Percentiles rank a stretch among this genome's conserved stretches.
Evolutionary conservation across 2,113 vertebrate species (phyloP).

Genomic region (Bubo scandiacus): DNA sequence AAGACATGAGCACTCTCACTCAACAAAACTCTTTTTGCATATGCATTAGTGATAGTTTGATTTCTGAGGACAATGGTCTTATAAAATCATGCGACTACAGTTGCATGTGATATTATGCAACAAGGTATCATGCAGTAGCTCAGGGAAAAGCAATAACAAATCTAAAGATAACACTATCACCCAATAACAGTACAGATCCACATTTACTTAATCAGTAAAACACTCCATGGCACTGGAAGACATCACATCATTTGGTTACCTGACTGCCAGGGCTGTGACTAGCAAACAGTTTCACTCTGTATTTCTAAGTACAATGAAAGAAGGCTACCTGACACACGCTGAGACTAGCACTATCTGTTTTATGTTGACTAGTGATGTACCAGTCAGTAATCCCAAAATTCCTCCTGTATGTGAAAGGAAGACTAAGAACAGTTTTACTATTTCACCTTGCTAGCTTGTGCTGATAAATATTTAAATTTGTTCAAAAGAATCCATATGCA

Average conservation of each 20-base stretch:
- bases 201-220: conserved; percentile 29
- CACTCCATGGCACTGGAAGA: not conserved
- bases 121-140: conserved; percentile 13
- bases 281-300: not conserved
- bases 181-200: not conserved
- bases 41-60: not conserved
- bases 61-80: not conserved
- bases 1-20: not conserved
- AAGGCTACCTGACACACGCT: not conserved
- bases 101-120: not conserved
- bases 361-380: not conserved
- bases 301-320: not conserved
- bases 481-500: not conserved
- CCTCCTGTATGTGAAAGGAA: not conserved
- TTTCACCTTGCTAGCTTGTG: not conserved
- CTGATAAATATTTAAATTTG: not conserved
- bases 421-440: not conserved
- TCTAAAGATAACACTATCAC: conserved; percentile 4
- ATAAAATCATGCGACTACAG: not conserved
- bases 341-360: not conserved
- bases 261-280: not conserved
- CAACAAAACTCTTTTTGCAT: not conserved
- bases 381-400: not conserved
- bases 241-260: not conserved
- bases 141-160: conserved; percentile 8